These are phyloP conservation scores for Urechis unicinctus DNA, from an alignment of 2,888 invertebrate genomes.

Conservation along the genomic window DNA sequence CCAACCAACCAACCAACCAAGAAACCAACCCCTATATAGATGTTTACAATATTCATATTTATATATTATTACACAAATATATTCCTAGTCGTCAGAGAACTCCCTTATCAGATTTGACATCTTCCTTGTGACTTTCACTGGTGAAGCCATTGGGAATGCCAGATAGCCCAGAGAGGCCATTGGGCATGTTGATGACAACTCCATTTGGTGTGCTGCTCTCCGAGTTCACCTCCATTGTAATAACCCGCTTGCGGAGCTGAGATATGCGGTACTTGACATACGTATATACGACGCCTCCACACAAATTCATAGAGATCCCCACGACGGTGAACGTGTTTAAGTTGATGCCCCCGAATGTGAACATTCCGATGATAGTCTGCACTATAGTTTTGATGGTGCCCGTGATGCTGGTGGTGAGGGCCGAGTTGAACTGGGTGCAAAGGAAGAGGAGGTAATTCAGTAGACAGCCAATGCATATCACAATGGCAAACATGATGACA, in stretches of 20 bases:
- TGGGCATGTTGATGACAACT: neutral
- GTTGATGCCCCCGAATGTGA: slow-evolving; percentile 50
- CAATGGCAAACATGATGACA: slow-evolving; percentile 34
- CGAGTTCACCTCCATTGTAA: neutral
- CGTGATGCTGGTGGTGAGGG: slow-evolving; percentile 51
- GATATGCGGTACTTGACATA: slow-evolving; percentile 33
- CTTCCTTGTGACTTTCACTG: no score
- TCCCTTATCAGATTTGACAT: no score
- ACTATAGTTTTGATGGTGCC: slow-evolving; percentile 50
- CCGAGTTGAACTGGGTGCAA: slow-evolving; percentile 51
- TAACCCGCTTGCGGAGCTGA: neutral
- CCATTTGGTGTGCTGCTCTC: neutral
- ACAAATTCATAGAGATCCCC: slow-evolving; percentile 49
- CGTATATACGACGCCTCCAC: slow-evolving; percentile 48
- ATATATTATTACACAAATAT: no score
- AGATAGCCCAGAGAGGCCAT: no score
- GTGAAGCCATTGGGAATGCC: no score
- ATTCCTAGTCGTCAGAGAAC: no score
- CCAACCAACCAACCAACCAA: no score
- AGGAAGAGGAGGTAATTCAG: slow-evolving; percentile 52
- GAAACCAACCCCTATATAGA: no score
- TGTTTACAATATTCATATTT: no score
- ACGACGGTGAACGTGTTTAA: slow-evolving; percentile 36
- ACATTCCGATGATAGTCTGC: slow-evolving; percentile 51
- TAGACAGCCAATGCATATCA: slow-evolving; percentile 42